Conservation (phyloP, 53 echinoderm and acorn worm genomes). For the Echinarachnius parma region DNA sequence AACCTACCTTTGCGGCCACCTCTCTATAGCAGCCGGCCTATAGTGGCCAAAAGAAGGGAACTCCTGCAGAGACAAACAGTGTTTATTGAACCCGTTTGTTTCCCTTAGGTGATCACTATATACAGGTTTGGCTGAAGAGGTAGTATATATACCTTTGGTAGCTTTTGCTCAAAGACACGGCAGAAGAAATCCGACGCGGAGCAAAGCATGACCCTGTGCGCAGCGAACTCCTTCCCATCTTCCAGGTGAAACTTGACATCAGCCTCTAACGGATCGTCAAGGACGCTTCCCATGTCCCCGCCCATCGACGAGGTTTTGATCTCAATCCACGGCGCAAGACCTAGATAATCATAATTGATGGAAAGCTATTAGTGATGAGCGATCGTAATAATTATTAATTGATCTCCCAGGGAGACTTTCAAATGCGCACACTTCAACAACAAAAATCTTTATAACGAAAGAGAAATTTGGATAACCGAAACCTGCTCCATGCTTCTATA, state of each 20-base stretch:
- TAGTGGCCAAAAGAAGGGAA: too few relatives aligned
- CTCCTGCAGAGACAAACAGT: too few relatives aligned
- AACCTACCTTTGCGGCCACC: too few relatives aligned
- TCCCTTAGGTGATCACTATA: too few relatives aligned
- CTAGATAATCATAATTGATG: conserved; percentile 15
- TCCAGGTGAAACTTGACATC: conserved; percentile 74
- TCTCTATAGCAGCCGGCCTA: too few relatives aligned
- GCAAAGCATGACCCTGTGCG: conserved; percentile 66
- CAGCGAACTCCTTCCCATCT: conserved; percentile 35
- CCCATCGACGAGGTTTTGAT: conserved; percentile 67
- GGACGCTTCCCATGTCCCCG: conserved; percentile 43
- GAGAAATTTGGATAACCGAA: too few relatives aligned
- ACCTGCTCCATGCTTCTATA: not conserved
- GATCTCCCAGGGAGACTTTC: too few relatives aligned
- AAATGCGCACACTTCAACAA: too few relatives aligned
- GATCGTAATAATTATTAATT: too few relatives aligned
- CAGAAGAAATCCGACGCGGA: conserved; percentile 76
- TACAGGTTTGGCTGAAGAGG: too few relatives aligned
- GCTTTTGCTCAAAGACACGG: conserved; percentile 62
- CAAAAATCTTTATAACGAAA: too few relatives aligned
- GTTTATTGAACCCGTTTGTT: not conserved
- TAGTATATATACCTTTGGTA: conserved; percentile 53
- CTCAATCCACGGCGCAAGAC: conserved; percentile 81
- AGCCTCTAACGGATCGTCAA: conserved; percentile 51
- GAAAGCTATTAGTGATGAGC: not conserved